These are phyloP conservation scores for Todus mexicanus DNA, from an alignment of 2,797 vertebrate genomes.

Conservation along the genomic window DNA sequence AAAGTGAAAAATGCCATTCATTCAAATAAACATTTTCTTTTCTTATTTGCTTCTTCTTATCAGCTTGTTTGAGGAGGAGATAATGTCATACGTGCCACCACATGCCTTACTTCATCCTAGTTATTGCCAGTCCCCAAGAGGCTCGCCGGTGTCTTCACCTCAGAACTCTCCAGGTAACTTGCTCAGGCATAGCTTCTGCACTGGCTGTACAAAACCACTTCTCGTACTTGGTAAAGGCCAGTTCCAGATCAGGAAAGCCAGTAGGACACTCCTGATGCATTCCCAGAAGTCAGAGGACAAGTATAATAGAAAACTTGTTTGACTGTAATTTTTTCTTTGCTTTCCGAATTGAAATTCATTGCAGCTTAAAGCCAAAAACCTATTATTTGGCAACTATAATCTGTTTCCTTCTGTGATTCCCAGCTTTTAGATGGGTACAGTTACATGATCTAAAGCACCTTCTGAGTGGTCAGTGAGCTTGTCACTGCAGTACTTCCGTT, in stretches of 20 bases:
- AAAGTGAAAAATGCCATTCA: background rate
- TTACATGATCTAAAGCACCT: background rate
- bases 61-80: constrained; percentile 98
- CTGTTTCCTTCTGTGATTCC: background rate
- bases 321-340: background rate
- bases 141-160: constrained; percentile 86
- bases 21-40: background rate
- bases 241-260: background rate
- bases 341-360: background rate
- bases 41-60: background rate
- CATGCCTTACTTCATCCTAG: constrained; percentile 92
- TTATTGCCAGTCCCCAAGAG: constrained; percentile 86
- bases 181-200: background rate
- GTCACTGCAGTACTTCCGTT: background rate
- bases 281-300: background rate
- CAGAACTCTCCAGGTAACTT: constrained; percentile 93
- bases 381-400: background rate
- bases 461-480: background rate
- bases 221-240: background rate
- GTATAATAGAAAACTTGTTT: background rate
- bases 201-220: background rate
- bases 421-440: background rate
- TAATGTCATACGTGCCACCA: constrained; percentile 97
- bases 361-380: background rate
- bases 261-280: background rate